phyloP scores from a whole-genome alignment of 2,113 vertebrate genomes.

The Brienomyrus brachyistius region DNA sequence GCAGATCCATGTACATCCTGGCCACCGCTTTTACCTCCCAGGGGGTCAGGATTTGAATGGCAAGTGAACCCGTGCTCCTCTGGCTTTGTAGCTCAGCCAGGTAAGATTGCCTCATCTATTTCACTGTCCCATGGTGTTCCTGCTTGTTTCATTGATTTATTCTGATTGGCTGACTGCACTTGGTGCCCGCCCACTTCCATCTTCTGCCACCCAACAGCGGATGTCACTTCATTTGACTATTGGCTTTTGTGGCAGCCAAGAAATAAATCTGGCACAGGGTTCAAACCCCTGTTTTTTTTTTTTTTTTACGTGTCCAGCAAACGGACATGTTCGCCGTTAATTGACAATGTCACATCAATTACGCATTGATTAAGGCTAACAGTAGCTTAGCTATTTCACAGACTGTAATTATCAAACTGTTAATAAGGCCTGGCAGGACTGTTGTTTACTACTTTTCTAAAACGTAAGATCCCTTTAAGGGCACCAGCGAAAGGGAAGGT shows the following conservation, averaged over 20 bases:
- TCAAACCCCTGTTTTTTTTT: background rate
- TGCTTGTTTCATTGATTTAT: background rate
- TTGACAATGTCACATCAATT: background rate
- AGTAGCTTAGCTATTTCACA: background rate
- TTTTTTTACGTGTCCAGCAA: background rate
- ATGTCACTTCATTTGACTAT: background rate
- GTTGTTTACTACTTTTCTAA: background rate
- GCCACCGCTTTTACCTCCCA: background rate
- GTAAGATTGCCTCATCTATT: background rate
- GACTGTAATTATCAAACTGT: background rate
- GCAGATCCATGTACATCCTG: background rate
- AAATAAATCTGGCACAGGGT: background rate
- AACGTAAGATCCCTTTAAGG: background rate
- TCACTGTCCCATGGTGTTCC: background rate
- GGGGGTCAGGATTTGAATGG: background rate
- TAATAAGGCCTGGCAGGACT: background rate
- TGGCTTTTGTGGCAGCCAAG: background rate
- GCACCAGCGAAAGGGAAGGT: background rate
- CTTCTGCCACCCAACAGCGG: background rate
- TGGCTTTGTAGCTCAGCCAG: background rate
- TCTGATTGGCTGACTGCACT: background rate
- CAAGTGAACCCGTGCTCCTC: background rate
- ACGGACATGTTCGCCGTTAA: background rate
- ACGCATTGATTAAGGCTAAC: background rate
- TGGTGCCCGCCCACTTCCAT: background rate